phyloP scores from a whole-genome alignment of 2,113 vertebrate species.

The mouse (Mus musculus) region DNA sequence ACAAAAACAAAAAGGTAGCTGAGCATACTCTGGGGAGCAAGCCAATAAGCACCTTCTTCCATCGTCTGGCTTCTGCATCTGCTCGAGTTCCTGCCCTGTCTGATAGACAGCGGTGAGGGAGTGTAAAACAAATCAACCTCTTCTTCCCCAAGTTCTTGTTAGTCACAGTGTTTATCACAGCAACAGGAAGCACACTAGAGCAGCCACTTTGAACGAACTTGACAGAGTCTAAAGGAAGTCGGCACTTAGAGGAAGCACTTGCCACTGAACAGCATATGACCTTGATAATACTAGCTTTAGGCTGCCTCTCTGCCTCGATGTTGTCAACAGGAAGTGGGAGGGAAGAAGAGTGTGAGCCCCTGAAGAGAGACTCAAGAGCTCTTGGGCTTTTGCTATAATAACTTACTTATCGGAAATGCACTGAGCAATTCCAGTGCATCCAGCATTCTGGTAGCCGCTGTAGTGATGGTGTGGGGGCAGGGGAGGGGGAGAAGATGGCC shows the following conservation, averaged over 20 bases:
- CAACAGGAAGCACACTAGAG: not conserved
- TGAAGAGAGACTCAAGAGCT: not conserved
- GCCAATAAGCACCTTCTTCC: not conserved
- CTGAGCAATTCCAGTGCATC: not conserved
- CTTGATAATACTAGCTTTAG: constrained; percentile 59
- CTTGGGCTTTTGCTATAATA: not conserved
- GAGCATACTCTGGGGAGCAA: not conserved
- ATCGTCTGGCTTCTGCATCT: not conserved
- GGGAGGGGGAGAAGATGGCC: too few relatives aligned
- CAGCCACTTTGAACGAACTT: constrained; percentile 36
- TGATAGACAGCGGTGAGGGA: too few relatives aligned
- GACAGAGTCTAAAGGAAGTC: constrained; percentile 42
- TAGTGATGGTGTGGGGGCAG: not conserved
- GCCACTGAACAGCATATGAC: constrained; percentile 5
- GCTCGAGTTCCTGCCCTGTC: not conserved
- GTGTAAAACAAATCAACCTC: not conserved
- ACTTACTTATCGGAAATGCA: not conserved
- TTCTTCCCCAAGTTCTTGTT: not conserved
- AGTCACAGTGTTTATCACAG: not conserved
- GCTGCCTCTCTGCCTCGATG: not conserved
- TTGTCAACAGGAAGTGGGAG: constrained; percentile 11
- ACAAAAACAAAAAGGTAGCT: not conserved
- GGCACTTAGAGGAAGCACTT: constrained; percentile 43
- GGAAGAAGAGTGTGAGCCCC: not conserved
- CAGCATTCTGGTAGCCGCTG: not conserved